Percentiles rank a stretch among this genome's conserved stretches.
Evolutionary conservation across 2,797 vertebrate genomes (phyloP).

Genomic region (Spizella passerina): DNA sequence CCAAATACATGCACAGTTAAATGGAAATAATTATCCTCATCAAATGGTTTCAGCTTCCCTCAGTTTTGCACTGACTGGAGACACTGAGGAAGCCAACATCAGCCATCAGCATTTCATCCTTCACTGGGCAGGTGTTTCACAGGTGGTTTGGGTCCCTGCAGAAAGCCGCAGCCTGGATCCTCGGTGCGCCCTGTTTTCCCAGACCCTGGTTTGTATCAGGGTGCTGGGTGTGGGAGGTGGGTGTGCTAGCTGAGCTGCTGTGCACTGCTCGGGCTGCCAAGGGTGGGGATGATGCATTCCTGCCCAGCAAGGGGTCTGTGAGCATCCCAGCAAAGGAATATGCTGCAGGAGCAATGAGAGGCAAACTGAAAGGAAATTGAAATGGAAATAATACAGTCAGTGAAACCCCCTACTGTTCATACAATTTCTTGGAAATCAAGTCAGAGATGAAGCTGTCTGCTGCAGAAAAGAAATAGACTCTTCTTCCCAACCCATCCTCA

Average conservation of each 20-base stretch:
- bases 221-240: neutral
- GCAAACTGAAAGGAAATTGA: neutral
- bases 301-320: neutral
- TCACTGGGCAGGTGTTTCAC: neutral
- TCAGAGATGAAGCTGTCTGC: neutral
- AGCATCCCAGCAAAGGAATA: neutral
- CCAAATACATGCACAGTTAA: neutral
- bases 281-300: neutral
- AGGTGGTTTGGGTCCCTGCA: neutral
- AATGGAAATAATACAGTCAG: neutral
- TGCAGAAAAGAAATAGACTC: neutral
- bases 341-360: neutral
- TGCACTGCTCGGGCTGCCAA: neutral
- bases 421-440: neutral
- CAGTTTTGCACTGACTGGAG: neutral
- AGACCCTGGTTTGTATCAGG: neutral
- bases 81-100: neutral
- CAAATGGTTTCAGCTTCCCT: neutral
- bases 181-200: fast-evolving
- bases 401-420: neutral
- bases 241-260: neutral
- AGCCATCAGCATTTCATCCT: neutral
- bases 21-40: neutral
- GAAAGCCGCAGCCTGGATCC: neutral
- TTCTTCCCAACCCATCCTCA: neutral